Percentiles rank a stretch among this genome's conserved stretches.
These are phyloP conservation scores for Notolepis coatsorum DNA, from an alignment of 2,797 vertebrate species.

Conservation along the genomic window DNA sequence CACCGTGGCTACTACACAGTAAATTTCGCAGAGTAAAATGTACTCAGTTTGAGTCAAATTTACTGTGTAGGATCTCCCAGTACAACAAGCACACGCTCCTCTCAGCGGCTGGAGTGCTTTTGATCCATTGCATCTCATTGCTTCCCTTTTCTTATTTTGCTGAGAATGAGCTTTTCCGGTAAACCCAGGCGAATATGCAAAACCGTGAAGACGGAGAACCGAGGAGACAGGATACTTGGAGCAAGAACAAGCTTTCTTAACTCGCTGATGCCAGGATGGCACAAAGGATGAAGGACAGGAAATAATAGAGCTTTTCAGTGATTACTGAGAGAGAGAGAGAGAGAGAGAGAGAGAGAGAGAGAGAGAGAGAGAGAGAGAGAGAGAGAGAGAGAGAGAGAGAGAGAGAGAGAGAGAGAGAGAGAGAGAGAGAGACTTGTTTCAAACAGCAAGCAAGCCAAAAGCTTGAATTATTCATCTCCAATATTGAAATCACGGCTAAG, in stretches of 20 bases:
- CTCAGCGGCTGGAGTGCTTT: not conserved
- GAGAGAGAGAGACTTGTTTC: slow-evolving; percentile 31
- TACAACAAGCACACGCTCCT: not conserved
- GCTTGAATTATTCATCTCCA: slow-evolving; percentile 22
- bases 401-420: slow-evolving; percentile 39
- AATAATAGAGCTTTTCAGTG: slow-evolving; percentile 43
- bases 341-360: slow-evolving; percentile 33
- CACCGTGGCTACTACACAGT: no score
- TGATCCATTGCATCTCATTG: slow-evolving; percentile 1
- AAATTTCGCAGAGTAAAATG: no score
- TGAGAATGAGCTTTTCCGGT: slow-evolving; percentile 10
- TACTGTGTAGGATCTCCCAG: slow-evolving; percentile 2
- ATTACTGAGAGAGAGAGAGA: slow-evolving; percentile 39
- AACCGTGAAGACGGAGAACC: no score
- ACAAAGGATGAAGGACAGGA: slow-evolving; percentile 52
- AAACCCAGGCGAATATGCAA: slow-evolving; percentile 35
- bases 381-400: slow-evolving; percentile 38
- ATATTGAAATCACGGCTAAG: slow-evolving; percentile 28
- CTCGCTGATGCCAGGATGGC: slow-evolving; percentile 37
- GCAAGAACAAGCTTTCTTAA: slow-evolving; percentile 42
- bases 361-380: slow-evolving; percentile 35
- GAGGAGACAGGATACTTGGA: slow-evolving; percentile 37
- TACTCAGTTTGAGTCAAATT: no score
- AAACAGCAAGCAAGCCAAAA: slow-evolving; percentile 17
- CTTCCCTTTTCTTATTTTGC: no score